Base-by-base conservation (phyloP, 1,140 invertebrate species). In the Hirudo medicinalis region DNA sequence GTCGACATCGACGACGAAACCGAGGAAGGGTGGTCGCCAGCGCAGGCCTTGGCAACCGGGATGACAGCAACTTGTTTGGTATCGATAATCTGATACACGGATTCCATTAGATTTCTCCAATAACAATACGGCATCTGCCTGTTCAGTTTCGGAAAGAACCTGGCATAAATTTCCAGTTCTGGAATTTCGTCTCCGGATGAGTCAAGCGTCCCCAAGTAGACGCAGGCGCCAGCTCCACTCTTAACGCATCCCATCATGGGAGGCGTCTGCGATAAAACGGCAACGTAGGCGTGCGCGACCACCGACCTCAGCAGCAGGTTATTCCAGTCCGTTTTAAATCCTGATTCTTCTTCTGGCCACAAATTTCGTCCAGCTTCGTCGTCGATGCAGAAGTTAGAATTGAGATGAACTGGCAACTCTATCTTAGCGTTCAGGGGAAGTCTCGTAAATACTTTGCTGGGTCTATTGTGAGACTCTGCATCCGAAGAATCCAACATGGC, bases 361-460 rank as follows among this genome's bases (percentile, higher is more conserved):
- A 80, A 55, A 68, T 72, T 75, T 60, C 78, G 72, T 70, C 79
- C 74, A 17, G 77, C 73, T 73, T 80, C 79, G 69, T 77, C 75
- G 69, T 79, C 79, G 13, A 81, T 68, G 53, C 77, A 77, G 76
- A 81, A 81, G 70, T 79, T 76, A 2, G 78, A 79, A 76, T 81
- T 79, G 9, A 80, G 74, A 69, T 80, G 77, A 27, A 79, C 73
- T 22, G 79, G 79, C 13, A 81, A 67, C 20, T 75, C 75, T 20
- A 78, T 79, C 29, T 74, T 60, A 8, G 77, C 71, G 25, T 79
- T 78, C 5, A 80, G 72, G n/a, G 80, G 80, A 15, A 81, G 74
- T 71, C 77, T 77, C 72, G 79, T 80, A 73, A 78, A 80, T 5
- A 75, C 76, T 67, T 76, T 76, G 27, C 54, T 66, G 36, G 11